Conservation (phyloP, 2,797 vertebrate species). For the Gymnopithys bicolor region DNA sequence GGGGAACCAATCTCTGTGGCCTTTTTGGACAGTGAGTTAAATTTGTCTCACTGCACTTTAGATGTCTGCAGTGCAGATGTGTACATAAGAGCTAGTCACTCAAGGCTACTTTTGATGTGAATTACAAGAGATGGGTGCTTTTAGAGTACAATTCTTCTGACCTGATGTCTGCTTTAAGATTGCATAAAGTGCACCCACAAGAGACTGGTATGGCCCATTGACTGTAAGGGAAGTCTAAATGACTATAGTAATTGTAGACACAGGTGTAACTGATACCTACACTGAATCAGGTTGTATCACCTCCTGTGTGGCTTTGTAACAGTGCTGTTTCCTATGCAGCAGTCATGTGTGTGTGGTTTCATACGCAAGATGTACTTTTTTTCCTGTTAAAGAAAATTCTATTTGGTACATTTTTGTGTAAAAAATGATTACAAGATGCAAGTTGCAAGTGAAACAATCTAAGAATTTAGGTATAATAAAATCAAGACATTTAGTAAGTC, state of each 20-base stretch:
- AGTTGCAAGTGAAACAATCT: background rate
- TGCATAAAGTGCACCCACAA: background rate
- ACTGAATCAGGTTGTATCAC: background rate
- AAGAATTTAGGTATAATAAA: background rate
- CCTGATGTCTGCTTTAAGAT: background rate
- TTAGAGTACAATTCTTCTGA: fast-evolving
- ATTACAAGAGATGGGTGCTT: background rate
- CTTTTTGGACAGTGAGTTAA: background rate
- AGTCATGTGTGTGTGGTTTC: background rate
- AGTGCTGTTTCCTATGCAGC: background rate
- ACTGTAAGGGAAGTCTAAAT: background rate
- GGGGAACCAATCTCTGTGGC: background rate
- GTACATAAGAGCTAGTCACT: background rate
- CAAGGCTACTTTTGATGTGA: background rate
- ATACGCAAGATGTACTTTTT: background rate
- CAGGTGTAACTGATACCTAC: background rate
- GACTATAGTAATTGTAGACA: background rate
- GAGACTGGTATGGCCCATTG: background rate
- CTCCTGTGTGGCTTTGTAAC: background rate
- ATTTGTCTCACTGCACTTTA: background rate
- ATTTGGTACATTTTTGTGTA: background rate
- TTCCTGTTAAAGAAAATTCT: background rate
- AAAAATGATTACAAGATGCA: background rate
- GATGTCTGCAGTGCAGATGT: background rate
- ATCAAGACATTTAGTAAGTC: background rate